A percentile compares a stretch with the other conserved stretches of the same genome.
Evolutionary conservation across 2,888 invertebrate genomes (phyloP).

Genomic region (Acleris holmiana): DNA sequence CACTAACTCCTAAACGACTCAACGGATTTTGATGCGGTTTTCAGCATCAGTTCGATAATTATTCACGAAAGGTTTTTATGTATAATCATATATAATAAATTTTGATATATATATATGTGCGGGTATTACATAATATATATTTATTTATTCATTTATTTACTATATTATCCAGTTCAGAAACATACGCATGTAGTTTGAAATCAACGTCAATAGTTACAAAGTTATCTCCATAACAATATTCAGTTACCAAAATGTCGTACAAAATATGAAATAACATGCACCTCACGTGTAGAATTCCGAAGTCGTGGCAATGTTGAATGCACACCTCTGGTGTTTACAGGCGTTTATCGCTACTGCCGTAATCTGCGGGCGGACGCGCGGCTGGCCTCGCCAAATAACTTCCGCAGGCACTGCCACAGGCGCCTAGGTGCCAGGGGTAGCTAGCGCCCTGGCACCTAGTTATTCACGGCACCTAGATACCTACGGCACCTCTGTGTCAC

Average conservation of each 20-base stretch:
- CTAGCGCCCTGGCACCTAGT: background rate
- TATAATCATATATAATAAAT: too few species aligned
- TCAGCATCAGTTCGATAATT: too few species aligned
- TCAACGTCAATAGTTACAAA: background rate
- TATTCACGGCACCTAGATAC: constrained; percentile 30
- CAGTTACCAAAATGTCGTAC: background rate
- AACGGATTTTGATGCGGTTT: too few species aligned
- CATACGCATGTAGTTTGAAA: background rate
- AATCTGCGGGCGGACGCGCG: constrained; percentile 59
- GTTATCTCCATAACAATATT: background rate
- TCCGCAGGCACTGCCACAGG: constrained; percentile 51
- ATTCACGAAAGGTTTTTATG: too few species aligned
- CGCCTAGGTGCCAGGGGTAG: background rate
- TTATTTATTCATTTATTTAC: too few species aligned
- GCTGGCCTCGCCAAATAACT: constrained; percentile 69
- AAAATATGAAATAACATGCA: constrained; percentile 4
- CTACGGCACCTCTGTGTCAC: constrained; percentile 41
- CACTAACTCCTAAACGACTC: too few species aligned
- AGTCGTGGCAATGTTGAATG: background rate
- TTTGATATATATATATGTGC: too few species aligned
- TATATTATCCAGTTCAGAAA: too few species aligned
- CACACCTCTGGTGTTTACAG: background rate
- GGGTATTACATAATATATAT: too few species aligned
- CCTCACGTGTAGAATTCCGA: background rate
- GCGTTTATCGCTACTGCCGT: constrained; percentile 44